A percentile compares a stretch with the other conserved stretches of the same genome.
phyloP scores from a whole-genome alignment of 2,888 invertebrate genomes.

The Plagodis dolabraria region DNA sequence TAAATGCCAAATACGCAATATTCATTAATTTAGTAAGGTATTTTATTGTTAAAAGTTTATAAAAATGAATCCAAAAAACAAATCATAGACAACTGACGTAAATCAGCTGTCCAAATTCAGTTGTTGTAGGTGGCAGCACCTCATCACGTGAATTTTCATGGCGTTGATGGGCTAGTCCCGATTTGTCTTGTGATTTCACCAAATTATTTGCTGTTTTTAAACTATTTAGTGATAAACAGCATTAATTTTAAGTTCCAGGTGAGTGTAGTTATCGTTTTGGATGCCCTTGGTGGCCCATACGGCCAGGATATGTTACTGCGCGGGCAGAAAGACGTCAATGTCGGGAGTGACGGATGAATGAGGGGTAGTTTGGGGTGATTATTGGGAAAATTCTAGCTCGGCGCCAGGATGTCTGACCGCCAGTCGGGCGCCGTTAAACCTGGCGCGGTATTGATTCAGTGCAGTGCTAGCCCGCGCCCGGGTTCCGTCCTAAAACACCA shows the following conservation, averaged over 20 bases:
- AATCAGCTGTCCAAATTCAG: conserved; percentile 80
- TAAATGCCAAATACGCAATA: no score
- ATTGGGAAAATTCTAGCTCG: conserved; percentile 56
- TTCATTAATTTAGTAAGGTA: no score
- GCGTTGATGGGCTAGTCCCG: conserved; percentile 84
- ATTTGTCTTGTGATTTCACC: conserved; percentile 85
- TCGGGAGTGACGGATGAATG: conserved; percentile 60
- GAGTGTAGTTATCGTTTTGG: conserved; percentile 57
- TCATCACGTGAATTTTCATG: conserved; percentile 88
- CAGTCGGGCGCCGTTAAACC: conserved; percentile 62
- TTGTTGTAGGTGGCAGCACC: conserved; percentile 84
- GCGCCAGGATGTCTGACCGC: conserved; percentile 77
- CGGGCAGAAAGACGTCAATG: conserved; percentile 77
- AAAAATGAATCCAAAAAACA: conserved; percentile 1
- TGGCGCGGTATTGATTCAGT: conserved; percentile 68
- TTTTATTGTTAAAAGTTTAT: background rate
- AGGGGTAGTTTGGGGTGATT: conserved; percentile 75
- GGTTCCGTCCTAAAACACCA: conserved; percentile 54
- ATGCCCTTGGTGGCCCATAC: conserved; percentile 39
- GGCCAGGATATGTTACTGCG: conserved; percentile 60
- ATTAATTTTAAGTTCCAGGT: conserved; percentile 76
- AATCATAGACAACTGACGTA: conserved; percentile 83
- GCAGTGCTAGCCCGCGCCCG: conserved; percentile 49
- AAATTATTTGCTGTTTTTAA: conserved; percentile 79
- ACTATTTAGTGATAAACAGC: conserved; percentile 77